Evolutionary conservation across 1,140 invertebrate species (phyloP), one percentile per base, ranked within the genome.

Genomic region (Zaprionus taronus): DNA sequence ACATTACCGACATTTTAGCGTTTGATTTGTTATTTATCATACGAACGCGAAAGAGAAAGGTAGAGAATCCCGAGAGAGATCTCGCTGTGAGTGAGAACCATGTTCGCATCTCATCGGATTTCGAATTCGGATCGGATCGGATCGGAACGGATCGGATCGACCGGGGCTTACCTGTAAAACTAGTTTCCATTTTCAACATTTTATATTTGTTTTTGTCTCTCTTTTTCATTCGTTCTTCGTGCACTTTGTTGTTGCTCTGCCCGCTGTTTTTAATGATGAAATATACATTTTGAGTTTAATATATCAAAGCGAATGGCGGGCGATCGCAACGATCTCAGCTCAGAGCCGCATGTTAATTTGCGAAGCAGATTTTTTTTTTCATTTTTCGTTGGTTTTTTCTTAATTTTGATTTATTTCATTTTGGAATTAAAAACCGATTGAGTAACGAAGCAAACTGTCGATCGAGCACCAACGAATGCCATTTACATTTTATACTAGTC

Each of bases 11-110:
- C 90, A 91, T 91, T 90, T 90, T 91, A 91, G 91, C 85, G 91
- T 91, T 91, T 91, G 90, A 91, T 91, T 91, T 91, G 90, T 91
- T 91, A 91, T 91, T 91, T 91, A 92, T 91, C 90, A 91, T 91
- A 91, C 72, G 77, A 83, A 75, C 77, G 80, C n/a, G 64, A 51
- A 31, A 51, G 41, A 20, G 28, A 51, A 20, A 34, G 49, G 53
- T 44, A 55, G 67, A 53, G 41, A 61, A 20, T 24, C 20, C 20
- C 9, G 47, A 73, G 49, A 51, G 57, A 70, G 57, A 60, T 44
- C 24, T 41, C 15, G 14, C 14, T 12, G 15, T 15, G 64, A 20
- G 28, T 26, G 22, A 22, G 58, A 47, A 66, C 68, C 61, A 78
- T 89, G 77, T 75, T 83, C 67, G 78, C 84, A 87, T 87, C 84